phyloP scores from a whole-genome alignment of 2,797 vertebrate species.

The Glyptemys insculpta region DNA sequence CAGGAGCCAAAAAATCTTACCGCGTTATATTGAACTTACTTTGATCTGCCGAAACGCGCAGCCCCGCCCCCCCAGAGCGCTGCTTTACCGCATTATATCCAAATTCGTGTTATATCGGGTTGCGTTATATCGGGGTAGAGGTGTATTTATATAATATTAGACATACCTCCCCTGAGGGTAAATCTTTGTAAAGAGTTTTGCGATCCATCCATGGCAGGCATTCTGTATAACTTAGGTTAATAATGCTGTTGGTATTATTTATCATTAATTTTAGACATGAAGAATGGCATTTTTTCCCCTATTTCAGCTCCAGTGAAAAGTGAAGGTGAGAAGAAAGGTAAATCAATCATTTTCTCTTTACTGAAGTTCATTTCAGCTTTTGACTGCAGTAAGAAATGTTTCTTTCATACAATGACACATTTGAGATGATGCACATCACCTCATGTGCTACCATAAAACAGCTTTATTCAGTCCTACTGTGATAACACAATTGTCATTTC shows the following conservation, averaged over 20 bases:
- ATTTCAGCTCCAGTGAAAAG: conserved; percentile 63
- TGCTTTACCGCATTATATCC: too few species aligned
- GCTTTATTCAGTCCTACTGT: conserved; percentile 30
- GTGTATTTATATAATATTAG: background rate
- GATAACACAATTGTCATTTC: conserved; percentile 57
- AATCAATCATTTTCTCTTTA: conserved; percentile 53
- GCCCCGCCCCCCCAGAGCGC: too few species aligned
- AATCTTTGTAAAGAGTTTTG: background rate
- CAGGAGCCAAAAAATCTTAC: too few species aligned
- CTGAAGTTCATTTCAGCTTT: conserved; percentile 42
- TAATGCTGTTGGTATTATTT: background rate
- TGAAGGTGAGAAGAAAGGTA: conserved; percentile 74
- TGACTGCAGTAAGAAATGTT: conserved; percentile 46
- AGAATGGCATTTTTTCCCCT: conserved; percentile 29
- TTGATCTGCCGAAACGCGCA: too few species aligned
- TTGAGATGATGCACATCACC: background rate
- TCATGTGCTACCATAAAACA: background rate
- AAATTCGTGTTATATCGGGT: too few species aligned
- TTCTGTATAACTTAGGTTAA: background rate
- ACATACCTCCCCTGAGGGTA: background rate
- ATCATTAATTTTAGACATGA: background rate
- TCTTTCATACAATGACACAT: conserved; percentile 23
- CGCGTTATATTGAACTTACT: too few species aligned
- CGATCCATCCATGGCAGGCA: background rate
- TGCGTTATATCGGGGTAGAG: too few species aligned